Percentiles rank a stretch among this genome's conserved stretches.
Evolutionary conservation across 2,797 vertebrate species (phyloP).

Genomic region (Cuniculus paca): DNA sequence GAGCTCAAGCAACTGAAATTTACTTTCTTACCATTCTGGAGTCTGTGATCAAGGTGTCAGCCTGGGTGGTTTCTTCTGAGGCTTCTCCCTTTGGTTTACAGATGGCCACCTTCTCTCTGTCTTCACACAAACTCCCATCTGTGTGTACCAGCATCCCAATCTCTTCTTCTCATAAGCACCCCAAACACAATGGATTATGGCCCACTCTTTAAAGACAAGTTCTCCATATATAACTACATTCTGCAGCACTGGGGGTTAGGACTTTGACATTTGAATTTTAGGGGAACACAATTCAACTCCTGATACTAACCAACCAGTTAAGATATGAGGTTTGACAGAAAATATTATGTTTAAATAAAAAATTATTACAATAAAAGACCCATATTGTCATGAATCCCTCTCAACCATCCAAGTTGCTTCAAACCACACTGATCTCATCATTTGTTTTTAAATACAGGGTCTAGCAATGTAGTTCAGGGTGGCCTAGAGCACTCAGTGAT

Average conservation of each 20-base stretch:
- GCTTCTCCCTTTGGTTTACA: not conserved
- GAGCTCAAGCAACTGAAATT: not conserved
- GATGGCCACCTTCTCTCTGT: not conserved
- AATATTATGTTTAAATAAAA: not conserved
- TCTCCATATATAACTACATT: not conserved
- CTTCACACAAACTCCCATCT: not conserved
- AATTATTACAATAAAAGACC: not conserved
- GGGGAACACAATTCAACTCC: not conserved
- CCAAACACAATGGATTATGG: not conserved
- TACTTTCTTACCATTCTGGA: not conserved
- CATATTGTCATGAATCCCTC: not conserved
- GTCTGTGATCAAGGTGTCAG: not conserved
- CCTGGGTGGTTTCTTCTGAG: not conserved
- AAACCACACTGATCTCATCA: not conserved
- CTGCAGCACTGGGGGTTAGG: not conserved
- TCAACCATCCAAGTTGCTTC: not conserved
- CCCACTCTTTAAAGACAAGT: not conserved
- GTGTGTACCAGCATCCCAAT: not conserved
- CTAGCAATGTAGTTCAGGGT: not conserved
- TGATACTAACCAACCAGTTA: not conserved
- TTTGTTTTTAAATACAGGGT: not conserved
- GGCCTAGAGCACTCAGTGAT: not conserved
- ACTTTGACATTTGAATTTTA: not conserved
- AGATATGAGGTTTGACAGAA: not conserved
- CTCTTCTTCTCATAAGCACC: not conserved